A percentile compares a stretch with the other conserved stretches of the same genome.
These are phyloP conservation scores for Coryphaenoides rupestris DNA, from an alignment of 2,113 vertebrate species.

Conservation along the genomic window DNA sequence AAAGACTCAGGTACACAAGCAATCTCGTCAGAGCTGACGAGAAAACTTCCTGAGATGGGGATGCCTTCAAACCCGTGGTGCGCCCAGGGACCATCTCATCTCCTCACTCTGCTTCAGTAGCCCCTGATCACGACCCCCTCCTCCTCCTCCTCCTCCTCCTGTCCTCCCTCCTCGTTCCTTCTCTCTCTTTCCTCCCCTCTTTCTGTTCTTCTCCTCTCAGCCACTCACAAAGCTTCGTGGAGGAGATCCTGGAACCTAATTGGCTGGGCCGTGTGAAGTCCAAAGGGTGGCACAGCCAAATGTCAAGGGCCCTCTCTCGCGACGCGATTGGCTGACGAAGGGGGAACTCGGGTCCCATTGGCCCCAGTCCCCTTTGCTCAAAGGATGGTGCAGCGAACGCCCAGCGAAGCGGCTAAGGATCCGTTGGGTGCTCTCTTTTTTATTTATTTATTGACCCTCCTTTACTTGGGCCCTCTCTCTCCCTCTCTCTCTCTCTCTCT, in stretches of 20 bases:
- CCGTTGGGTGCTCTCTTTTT: constrained; percentile 34
- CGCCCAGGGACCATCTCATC: constrained; percentile 39
- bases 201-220: constrained; percentile 65
- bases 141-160: constrained; percentile 62
- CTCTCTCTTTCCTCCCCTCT: constrained; percentile 67
- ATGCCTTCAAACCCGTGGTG: constrained; percentile 60
- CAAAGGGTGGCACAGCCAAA: constrained; percentile 73
- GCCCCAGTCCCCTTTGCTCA: constrained; percentile 64
- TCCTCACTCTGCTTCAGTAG: constrained; percentile 66
- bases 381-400: constrained; percentile 65
- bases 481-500: constrained; percentile 50
- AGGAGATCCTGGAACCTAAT: constrained; percentile 80
- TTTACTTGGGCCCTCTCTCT: constrained; percentile 65
- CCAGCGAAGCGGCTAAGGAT: constrained; percentile 70
- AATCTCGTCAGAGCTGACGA: constrained; percentile 68
- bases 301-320: constrained; percentile 73
- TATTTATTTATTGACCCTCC: constrained; percentile 13
- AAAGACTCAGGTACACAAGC: constrained; percentile 77
- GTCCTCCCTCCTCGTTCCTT: constrained; percentile 62
- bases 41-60: constrained; percentile 56
- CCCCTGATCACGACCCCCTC: constrained; percentile 65
- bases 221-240: constrained; percentile 79
- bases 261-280: constrained; percentile 76
- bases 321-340: constrained; percentile 79
- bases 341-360: constrained; percentile 69